These are phyloP conservation scores for Sebastiscus albofasciatus DNA, from an alignment of 2,797 vertebrate species.

Conservation along the genomic window DNA sequence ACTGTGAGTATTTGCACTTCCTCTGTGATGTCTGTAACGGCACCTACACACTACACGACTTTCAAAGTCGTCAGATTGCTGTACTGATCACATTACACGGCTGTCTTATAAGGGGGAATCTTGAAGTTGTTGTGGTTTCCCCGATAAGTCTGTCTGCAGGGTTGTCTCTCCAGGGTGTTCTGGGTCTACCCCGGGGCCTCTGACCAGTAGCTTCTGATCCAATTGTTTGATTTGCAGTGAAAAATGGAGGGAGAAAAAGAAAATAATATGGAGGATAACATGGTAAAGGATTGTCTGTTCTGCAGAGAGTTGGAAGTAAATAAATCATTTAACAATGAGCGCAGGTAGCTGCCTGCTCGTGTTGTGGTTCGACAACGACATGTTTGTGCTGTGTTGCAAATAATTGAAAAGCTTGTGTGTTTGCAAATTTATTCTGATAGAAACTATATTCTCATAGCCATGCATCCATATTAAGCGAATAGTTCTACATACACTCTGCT, in stretches of 20 bases:
- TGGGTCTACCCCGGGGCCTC: neutral
- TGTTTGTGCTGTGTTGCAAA: neutral
- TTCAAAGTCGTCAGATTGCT: neutral
- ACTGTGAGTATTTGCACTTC: conserved; percentile 28
- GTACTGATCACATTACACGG: neutral
- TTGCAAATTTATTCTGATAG: neutral
- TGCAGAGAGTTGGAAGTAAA: neutral
- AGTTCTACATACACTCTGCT: neutral
- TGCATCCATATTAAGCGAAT: neutral
- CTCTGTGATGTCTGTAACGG: conserved; percentile 10
- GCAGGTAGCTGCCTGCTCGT: neutral
- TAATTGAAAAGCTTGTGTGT: neutral
- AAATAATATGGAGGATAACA: neutral
- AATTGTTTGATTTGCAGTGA: neutral
- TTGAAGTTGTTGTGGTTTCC: neutral
- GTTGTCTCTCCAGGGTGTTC: neutral
- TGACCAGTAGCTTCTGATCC: neutral
- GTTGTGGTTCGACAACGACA: neutral
- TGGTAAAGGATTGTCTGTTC: neutral
- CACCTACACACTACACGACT: neutral
- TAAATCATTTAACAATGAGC: neutral
- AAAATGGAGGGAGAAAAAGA: neutral
- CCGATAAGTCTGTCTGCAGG: no score
- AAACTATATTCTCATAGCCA: neutral
- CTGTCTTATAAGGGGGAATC: neutral